A percentile compares a stretch with the other conserved stretches of the same genome.
phyloP scores from a whole-genome alignment of 23 tunicate species.

The Clavelina lepadiformis region DNA sequence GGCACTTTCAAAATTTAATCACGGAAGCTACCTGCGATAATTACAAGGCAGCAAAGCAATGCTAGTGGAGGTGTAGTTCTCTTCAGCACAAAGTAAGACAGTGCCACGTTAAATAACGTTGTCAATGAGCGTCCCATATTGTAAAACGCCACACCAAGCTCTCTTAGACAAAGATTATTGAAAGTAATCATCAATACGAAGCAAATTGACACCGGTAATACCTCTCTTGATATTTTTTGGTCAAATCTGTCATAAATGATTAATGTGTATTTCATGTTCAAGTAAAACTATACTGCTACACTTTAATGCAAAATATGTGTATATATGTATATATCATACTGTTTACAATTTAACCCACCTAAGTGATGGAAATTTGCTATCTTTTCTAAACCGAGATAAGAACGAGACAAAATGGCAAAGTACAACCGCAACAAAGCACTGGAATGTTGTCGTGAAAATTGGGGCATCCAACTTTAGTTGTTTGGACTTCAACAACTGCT shows the following conservation, averaged over 20 bases:
- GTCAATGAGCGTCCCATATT: slow-evolving; percentile 33
- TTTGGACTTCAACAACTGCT: slow-evolving; percentile 30
- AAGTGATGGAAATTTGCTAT: neutral
- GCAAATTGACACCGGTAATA: slow-evolving; percentile 48
- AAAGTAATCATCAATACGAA: slow-evolving; percentile 38
- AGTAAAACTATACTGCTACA: no score
- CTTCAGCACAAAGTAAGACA: slow-evolving; percentile 25
- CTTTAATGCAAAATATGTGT: no score
- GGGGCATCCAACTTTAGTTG: slow-evolving; percentile 44
- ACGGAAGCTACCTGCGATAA: slow-evolving; percentile 41
- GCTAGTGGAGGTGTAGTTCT: slow-evolving; percentile 40
- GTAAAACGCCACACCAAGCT: slow-evolving; percentile 37
- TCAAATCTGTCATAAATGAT: slow-evolving; percentile 29
- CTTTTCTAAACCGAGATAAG: neutral
- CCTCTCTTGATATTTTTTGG: slow-evolving; percentile 34
- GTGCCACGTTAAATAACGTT: slow-evolving; percentile 20
- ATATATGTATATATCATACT: no score
- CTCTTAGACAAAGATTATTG: slow-evolving; percentile 28
- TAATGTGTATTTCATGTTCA: no score
- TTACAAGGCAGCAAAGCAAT: slow-evolving; percentile 34
- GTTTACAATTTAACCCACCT: no score
- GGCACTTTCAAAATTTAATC: slow-evolving; percentile 12
- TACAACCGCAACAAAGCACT: slow-evolving; percentile 50
- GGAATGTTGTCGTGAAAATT: slow-evolving; percentile 40
- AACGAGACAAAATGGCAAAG: slow-evolving; percentile 16